These are phyloP conservation scores for Alligator sinensis DNA, from an alignment of 2,113 vertebrate species.

Conservation along the genomic window DNA sequence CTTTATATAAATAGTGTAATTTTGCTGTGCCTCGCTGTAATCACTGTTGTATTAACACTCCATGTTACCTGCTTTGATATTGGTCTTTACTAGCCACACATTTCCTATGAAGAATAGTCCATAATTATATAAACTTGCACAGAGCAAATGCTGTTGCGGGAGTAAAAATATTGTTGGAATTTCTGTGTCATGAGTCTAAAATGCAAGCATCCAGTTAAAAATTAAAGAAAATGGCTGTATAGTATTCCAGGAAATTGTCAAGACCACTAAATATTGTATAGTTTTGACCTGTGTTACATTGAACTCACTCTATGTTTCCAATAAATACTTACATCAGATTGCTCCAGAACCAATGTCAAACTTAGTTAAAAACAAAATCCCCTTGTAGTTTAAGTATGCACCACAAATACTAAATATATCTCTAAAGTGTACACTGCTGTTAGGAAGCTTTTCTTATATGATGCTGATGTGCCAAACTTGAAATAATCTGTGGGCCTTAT, in stretches of 20 bases:
- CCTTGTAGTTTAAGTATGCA: slow-evolving; percentile 9
- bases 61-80: not conserved
- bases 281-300: slow-evolving; percentile 63
- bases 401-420: slow-evolving; percentile 28
- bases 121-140: not conserved
- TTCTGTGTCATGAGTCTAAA: slow-evolving; percentile 35
- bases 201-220: slow-evolving; percentile 47
- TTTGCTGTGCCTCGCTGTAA: not conserved
- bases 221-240: slow-evolving; percentile 64
- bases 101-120: not conserved
- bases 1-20: not conserved
- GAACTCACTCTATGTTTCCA: slow-evolving; percentile 74
- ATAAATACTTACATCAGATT: slow-evolving; percentile 70
- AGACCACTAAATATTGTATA: slow-evolving; percentile 57
- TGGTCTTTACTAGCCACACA: not conserved
- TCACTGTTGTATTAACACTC: not conserved
- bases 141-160: rapidly evolving
- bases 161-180: slow-evolving; percentile 1
- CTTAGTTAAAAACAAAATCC: slow-evolving; percentile 68
- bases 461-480: not conserved
- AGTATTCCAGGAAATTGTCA: slow-evolving; percentile 77
- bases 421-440: not conserved
- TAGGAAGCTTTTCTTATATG: not conserved
- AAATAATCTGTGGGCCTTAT: not conserved
- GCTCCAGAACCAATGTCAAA: slow-evolving; percentile 74